phyloP scores from a whole-genome alignment of 2,888 invertebrate genomes.

The Gisinianus flammeolus region DNA sequence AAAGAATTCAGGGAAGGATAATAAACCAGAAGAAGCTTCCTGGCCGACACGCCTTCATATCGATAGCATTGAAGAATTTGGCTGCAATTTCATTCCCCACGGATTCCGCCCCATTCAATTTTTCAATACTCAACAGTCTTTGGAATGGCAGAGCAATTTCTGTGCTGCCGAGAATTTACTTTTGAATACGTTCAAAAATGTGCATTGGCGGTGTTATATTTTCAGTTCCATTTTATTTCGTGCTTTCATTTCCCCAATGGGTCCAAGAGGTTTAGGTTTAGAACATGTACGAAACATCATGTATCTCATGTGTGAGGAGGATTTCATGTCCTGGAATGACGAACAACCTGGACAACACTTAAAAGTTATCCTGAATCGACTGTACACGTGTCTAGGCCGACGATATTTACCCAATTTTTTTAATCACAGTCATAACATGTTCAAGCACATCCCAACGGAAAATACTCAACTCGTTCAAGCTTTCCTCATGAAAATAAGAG shows the following conservation, averaged over 20 bases:
- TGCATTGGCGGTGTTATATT: slow-evolving; percentile 75
- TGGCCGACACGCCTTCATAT: slow-evolving; percentile 61
- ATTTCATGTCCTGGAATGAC: slow-evolving; percentile 75
- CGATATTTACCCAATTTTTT: slow-evolving; percentile 75
- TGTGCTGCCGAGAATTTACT: slow-evolving; percentile 78
- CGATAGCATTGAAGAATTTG: slow-evolving; percentile 70
- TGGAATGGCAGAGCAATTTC: slow-evolving; percentile 81
- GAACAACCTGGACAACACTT: slow-evolving; percentile 74
- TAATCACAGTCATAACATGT: slow-evolving; percentile 73
- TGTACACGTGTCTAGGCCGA: slow-evolving; percentile 70
- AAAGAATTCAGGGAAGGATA: neutral
- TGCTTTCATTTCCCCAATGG: slow-evolving; percentile 72
- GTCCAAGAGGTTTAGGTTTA: slow-evolving; percentile 67
- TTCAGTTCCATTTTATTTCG: slow-evolving; percentile 73
- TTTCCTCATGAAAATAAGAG: slow-evolving; percentile 71
- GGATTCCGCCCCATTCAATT: slow-evolving; percentile 72
- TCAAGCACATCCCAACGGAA: slow-evolving; percentile 73
- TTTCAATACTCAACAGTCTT: slow-evolving; percentile 68
- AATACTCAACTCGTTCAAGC: slow-evolving; percentile 71
- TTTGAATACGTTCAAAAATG: slow-evolving; percentile 73
- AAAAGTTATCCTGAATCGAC: slow-evolving; percentile 68
- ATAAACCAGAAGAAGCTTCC: neutral
- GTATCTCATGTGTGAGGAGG: slow-evolving; percentile 79
- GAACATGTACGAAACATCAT: slow-evolving; percentile 76
- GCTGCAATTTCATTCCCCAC: slow-evolving; percentile 74